Evolutionary conservation across 2,113 vertebrate species (phyloP).

Genomic region (Chaetodon trifascialis): DNA sequence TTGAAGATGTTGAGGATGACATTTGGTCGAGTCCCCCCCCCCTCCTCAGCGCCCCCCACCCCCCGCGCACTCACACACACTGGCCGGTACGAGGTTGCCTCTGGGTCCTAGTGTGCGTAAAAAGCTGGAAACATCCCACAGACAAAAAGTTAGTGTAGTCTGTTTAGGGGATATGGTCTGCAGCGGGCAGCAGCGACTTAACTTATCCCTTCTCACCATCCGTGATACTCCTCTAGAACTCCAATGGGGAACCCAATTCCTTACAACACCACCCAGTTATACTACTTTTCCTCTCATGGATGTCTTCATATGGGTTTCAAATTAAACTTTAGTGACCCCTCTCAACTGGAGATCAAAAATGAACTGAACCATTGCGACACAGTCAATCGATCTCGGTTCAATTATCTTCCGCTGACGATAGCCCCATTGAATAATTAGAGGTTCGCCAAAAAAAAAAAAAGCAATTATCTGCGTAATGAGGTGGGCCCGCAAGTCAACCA

Average conservation of each 20-base stretch:
- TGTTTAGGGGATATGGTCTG: background rate
- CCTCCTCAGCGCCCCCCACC: background rate
- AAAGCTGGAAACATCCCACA: slow-evolving; percentile 30
- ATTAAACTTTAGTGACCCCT: slow-evolving; percentile 19
- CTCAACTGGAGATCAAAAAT: slow-evolving; percentile 1
- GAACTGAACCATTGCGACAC: background rate
- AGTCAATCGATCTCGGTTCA: slow-evolving; percentile 10
- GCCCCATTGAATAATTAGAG: slow-evolving; percentile 60
- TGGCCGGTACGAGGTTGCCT: slow-evolving; percentile 61
- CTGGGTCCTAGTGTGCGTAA: slow-evolving; percentile 80
- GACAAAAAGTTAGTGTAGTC: background rate
- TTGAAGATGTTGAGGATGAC: slow-evolving; percentile 81
- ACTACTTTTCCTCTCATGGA: background rate
- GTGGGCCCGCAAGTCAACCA: slow-evolving; percentile 54
- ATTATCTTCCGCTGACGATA: slow-evolving; percentile 32
- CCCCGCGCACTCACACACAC: slow-evolving; percentile 37
- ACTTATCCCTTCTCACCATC: background rate
- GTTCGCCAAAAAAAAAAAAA: slow-evolving; percentile 14
- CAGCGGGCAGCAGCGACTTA: background rate
- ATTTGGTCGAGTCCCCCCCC: slow-evolving; percentile 57
- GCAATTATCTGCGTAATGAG: slow-evolving; percentile 61
- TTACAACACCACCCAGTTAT: background rate
- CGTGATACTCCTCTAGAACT: background rate
- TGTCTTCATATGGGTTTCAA: background rate
- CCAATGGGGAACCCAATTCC: background rate